Evolutionary conservation across 2,888 invertebrate species (phyloP).

Genomic region (Phymatocera aterrima): DNA sequence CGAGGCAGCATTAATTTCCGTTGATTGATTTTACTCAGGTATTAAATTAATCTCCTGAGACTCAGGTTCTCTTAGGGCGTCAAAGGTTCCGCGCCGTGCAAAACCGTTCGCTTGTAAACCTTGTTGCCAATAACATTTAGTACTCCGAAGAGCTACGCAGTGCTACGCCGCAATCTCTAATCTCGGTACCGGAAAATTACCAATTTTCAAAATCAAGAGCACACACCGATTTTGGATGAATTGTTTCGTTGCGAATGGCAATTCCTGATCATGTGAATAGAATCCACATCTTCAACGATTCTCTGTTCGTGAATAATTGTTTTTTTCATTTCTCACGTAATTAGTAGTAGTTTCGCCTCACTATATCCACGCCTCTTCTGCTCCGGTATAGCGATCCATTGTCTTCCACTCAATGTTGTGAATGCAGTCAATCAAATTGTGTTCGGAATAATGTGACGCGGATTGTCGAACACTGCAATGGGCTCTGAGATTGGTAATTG

Average conservation of each 20-base stretch:
- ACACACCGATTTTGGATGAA: no score
- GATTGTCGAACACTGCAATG: background rate
- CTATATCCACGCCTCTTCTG: no score
- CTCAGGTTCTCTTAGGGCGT: background rate
- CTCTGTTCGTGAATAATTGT: no score
- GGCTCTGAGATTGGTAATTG: background rate
- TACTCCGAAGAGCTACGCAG: background rate
- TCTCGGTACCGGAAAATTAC: no score
- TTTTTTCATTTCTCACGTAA: no score
- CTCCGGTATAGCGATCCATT: no score
- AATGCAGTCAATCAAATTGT: background rate
- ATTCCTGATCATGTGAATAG: no score
- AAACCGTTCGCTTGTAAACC: slow-evolving; percentile 26
- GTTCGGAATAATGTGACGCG: background rate
- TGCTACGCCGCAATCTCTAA: background rate
- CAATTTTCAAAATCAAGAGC: no score
- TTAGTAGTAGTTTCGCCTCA: no score
- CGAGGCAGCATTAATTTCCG: slow-evolving; percentile 66
- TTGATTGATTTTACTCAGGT: slow-evolving; percentile 71
- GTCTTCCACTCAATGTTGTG: no score
- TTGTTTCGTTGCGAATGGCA: no score
- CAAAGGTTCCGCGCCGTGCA: slow-evolving; percentile 30
- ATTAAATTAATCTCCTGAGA: slow-evolving; percentile 67
- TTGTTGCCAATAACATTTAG: slow-evolving; percentile 26
- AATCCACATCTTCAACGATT: no score